Conservation (phyloP, 2,888 invertebrate genomes). For the Micropterix aruncella region DNA sequence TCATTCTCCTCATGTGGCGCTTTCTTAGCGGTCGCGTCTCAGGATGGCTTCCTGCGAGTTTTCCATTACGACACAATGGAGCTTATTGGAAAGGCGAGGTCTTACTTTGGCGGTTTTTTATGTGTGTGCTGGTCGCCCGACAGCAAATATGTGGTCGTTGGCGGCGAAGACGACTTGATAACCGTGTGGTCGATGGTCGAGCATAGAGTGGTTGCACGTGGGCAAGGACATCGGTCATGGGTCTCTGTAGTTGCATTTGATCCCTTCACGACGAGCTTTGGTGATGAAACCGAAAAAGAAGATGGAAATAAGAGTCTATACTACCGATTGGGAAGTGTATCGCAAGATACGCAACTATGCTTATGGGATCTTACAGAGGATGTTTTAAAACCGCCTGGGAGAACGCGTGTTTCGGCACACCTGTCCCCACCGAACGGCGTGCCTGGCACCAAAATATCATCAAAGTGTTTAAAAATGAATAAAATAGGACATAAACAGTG, state of each 20-base stretch:
- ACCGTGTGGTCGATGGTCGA: slow-evolving; percentile 94
- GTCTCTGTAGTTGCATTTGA: slow-evolving; percentile 94
- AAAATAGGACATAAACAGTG: slow-evolving; percentile 29
- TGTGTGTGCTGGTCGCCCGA: slow-evolving; percentile 99
- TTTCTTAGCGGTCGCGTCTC: slow-evolving; percentile 87
- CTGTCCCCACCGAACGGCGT: slow-evolving; percentile 23
- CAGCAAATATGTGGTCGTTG: slow-evolving; percentile 86
- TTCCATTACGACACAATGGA: slow-evolving; percentile 98
- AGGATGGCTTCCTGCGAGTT: slow-evolving; percentile 88
- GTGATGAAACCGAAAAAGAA: slow-evolving; percentile 45
- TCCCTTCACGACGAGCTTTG: slow-evolving; percentile 65
- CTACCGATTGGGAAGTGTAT: slow-evolving; percentile 85
- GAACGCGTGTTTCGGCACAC: slow-evolving; percentile 29
- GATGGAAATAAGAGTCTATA: slow-evolving; percentile 41
- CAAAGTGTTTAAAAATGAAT: slow-evolving; percentile 22
- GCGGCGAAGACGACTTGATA: slow-evolving; percentile 97
- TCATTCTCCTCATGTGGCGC: slow-evolving; percentile 91
- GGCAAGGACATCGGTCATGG: slow-evolving; percentile 97
- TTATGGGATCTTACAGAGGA: slow-evolving; percentile 98
- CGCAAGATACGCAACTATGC: slow-evolving; percentile 96
- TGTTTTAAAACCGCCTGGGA: slow-evolving; percentile 62
- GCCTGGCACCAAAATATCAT: slow-evolving; percentile 18
- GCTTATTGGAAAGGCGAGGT: slow-evolving; percentile 80
- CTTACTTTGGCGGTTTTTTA: slow-evolving; percentile 95
- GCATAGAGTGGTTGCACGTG: slow-evolving; percentile 88